A percentile compares a stretch with the other conserved stretches of the same genome.
Evolutionary conservation across 2,888 invertebrate species (phyloP).

Genomic region (Exephanes ischioxanthus): DNA sequence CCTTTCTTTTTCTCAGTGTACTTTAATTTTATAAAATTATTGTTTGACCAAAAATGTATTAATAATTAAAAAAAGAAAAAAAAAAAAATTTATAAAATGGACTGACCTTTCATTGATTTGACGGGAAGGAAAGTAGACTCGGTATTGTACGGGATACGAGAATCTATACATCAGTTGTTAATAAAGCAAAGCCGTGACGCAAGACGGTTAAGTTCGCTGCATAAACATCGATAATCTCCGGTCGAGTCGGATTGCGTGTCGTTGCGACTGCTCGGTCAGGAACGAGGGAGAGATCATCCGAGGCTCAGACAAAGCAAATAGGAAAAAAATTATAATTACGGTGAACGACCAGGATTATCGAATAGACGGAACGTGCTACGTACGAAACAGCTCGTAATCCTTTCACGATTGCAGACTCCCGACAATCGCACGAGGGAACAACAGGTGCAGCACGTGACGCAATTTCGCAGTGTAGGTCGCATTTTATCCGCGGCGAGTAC

Average conservation of each 20-base stretch:
- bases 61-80: neutral
- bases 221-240: conserved; percentile 5
- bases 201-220: conserved; percentile 8
- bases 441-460: conserved; percentile 67
- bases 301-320: conserved; percentile 17
- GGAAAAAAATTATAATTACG: neutral
- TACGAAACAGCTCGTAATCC: conserved; percentile 10
- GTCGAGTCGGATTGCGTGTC: conserved; percentile 1
- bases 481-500: conserved; percentile 34
- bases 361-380: neutral
- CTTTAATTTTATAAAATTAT: too few relatives aligned
- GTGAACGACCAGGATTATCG: conserved; percentile 12
- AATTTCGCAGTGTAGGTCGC: conserved; percentile 39
- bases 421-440: conserved; percentile 29
- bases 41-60: too few relatives aligned
- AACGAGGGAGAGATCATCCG: neutral
- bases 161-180: neutral
- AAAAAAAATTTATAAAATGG: neutral
- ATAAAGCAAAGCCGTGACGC: conserved; percentile 31
- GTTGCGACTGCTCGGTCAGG: neutral
- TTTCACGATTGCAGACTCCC: conserved; percentile 21
- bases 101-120: neutral
- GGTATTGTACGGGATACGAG: conserved; percentile 1
- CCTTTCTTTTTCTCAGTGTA: too few relatives aligned
- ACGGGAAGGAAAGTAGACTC: neutral